Conservation (phyloP, 2,113 vertebrate species). For the Oenanthe oenanthe region DNA sequence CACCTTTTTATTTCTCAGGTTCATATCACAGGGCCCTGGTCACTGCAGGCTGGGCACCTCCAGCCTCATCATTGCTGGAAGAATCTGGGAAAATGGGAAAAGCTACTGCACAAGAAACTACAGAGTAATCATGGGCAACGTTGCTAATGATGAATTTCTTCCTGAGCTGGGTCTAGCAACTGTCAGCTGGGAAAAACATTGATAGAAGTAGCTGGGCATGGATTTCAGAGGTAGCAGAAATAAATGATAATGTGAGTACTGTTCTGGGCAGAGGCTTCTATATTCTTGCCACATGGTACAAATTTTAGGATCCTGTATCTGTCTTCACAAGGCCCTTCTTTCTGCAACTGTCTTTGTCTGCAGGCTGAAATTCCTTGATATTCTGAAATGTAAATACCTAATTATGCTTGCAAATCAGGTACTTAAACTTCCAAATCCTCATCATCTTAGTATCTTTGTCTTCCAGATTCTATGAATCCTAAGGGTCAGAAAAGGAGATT, state of each 20-base stretch:
- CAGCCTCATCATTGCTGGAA: neutral
- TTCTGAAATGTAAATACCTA: neutral
- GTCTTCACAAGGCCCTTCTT: neutral
- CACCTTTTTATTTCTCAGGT: neutral
- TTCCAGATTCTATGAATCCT: neutral
- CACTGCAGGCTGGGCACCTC: neutral
- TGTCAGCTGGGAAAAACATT: neutral
- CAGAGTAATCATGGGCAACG: neutral
- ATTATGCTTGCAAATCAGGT: neutral
- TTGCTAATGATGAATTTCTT: neutral
- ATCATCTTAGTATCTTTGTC: neutral
- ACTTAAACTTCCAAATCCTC: conserved; percentile 18
- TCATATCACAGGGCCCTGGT: neutral
- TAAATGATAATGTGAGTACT: neutral
- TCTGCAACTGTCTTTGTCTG: neutral
- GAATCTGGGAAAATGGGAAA: neutral
- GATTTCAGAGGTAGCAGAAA: neutral
- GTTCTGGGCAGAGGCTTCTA: neutral
- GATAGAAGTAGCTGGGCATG: neutral
- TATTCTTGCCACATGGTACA: neutral
- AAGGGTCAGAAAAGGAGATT: conserved; percentile 8
- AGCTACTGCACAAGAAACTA: neutral
- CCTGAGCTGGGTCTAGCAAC: neutral
- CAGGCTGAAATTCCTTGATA: neutral
- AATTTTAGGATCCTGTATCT: neutral